Evolutionary conservation across 2,888 invertebrate genomes (phyloP).

Genomic region (Archips crataeganus): DNA sequence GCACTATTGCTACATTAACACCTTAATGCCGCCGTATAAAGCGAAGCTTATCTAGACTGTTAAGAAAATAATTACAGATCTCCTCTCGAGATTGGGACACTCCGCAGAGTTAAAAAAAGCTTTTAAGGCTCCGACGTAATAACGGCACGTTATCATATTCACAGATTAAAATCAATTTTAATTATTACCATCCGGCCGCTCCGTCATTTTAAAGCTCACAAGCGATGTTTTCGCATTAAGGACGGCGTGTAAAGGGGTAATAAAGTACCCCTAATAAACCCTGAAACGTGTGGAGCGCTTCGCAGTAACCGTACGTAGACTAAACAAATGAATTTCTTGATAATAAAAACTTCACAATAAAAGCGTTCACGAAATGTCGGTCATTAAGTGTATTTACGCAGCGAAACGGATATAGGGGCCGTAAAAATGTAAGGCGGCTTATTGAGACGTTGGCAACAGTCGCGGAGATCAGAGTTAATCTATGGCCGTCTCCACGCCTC

Average conservation of each 20-base stretch:
- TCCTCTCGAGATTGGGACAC: conserved; percentile 59
- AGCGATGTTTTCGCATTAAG: conserved; percentile 70
- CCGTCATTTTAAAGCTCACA: conserved; percentile 61
- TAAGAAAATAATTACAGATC: conserved; percentile 66
- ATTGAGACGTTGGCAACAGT: conserved; percentile 82
- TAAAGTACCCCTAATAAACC: conserved; percentile 83
- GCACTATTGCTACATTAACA: conserved; percentile 48
- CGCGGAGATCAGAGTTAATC: conserved; percentile 70
- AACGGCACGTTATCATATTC: conserved; percentile 72
- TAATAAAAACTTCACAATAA: conserved; percentile 85
- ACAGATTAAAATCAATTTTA: conserved; percentile 78
- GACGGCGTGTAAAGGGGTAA: conserved; percentile 72
- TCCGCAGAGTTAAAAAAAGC: conserved; percentile 61
- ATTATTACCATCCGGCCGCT: conserved; percentile 71
- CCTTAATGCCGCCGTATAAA: conserved; percentile 52
- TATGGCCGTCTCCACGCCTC: conserved; percentile 62
- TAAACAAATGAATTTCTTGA: conserved; percentile 84
- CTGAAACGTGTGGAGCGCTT: conserved; percentile 75
- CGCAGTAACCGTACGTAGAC: conserved; percentile 83
- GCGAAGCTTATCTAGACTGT: conserved; percentile 57
- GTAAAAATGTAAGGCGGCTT: conserved; percentile 81
- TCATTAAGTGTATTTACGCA: conserved; percentile 84
- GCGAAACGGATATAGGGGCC: conserved; percentile 82
- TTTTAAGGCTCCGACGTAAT: conserved; percentile 61
- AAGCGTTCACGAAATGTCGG: conserved; percentile 83